Evolutionary conservation across 2,888 invertebrate genomes (phyloP).

Genomic region (Megastigmus dorsalis): DNA sequence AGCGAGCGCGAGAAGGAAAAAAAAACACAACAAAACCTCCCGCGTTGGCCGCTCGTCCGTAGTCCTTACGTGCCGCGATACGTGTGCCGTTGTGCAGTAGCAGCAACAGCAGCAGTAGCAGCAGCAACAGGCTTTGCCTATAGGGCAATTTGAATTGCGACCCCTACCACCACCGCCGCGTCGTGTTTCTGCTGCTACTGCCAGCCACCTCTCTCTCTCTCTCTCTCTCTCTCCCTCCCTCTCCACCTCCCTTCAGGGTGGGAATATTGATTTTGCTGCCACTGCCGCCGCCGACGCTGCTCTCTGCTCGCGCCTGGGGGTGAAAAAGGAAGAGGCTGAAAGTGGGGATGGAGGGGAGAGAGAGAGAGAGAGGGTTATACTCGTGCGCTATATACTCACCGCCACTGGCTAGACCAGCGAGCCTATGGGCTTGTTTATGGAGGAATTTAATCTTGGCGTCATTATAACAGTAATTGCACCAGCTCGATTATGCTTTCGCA

Average conservation of each 20-base stretch:
- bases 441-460: slow-evolving; percentile 57
- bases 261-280: slow-evolving; percentile 72
- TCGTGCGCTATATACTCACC: too few relatives aligned
- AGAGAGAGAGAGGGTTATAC: too few relatives aligned
- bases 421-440: slow-evolving; percentile 64
- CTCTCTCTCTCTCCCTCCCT: slow-evolving; percentile 60
- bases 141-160: slow-evolving; percentile 25
- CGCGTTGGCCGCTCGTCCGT: not conserved
- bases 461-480: slow-evolving; percentile 26
- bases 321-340: too few relatives aligned
- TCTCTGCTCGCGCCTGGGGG: too few relatives aligned
- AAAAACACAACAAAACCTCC: too few relatives aligned
- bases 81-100: not conserved
- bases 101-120: not conserved
- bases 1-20: not conserved
- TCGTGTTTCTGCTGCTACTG: slow-evolving; percentile 1
- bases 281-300: too few relatives aligned
- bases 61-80: too few relatives aligned
- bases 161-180: slow-evolving; percentile 11
- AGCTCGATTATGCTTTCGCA: not conserved
- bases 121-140: slow-evolving; percentile 34
- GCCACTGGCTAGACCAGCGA: not conserved
- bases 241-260: slow-evolving; percentile 64
- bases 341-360: too few relatives aligned
- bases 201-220: not conserved